Percentiles rank a stretch among this genome's conserved stretches.
Conservation (phyloP, 2,888 invertebrate species). For the Hypolimnas misippus region DNA sequence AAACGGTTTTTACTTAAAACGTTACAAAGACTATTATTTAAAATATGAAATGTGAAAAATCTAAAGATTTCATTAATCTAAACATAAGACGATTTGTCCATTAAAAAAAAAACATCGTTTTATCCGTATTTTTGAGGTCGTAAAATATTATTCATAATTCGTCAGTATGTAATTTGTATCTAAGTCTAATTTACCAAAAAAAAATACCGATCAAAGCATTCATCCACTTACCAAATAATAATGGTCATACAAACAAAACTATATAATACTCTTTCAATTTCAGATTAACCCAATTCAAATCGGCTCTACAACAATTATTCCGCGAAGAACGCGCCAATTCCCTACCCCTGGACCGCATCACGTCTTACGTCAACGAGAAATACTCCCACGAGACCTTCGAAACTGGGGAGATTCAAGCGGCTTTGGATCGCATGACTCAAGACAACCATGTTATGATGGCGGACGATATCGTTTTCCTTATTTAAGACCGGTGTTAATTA, state of each 20-base stretch:
- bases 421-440: slow-evolving; percentile 92
- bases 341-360: slow-evolving; percentile 86
- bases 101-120: too few species aligned
- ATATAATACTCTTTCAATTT: slow-evolving; percentile 18
- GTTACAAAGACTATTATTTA: too few species aligned
- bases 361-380: slow-evolving; percentile 86
- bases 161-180: too few species aligned
- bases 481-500: slow-evolving; percentile 63
- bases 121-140: too few species aligned
- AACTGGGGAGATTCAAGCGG: slow-evolving; percentile 89
- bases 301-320: slow-evolving; percentile 89
- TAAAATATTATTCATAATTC: too few species aligned
- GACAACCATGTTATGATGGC: slow-evolving; percentile 97
- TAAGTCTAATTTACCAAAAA: too few species aligned
- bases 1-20: too few species aligned
- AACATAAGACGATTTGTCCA: too few species aligned
- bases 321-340: slow-evolving; percentile 90
- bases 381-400: slow-evolving; percentile 85
- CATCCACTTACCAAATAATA: too few species aligned
- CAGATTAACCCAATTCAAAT: slow-evolving; percentile 88
- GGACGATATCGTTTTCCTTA: slow-evolving; percentile 92
- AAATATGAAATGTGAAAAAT: too few species aligned
- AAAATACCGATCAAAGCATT: too few species aligned
- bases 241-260: background rate
- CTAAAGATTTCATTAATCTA: too few species aligned